phyloP scores from a whole-genome alignment of 1,140 invertebrate genomes.

The Dendroctonus ponderosae region DNA sequence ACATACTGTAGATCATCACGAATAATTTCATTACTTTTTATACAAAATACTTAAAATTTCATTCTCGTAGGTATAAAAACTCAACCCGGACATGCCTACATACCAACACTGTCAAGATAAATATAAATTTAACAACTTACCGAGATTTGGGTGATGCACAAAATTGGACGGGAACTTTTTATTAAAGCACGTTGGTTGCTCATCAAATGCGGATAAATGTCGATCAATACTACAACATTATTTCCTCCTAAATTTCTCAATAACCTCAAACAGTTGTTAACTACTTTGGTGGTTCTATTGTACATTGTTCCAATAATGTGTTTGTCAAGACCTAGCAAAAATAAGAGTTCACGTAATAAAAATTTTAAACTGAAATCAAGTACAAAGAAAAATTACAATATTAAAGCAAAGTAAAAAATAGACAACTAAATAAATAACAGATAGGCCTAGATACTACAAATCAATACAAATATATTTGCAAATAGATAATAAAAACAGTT shows the following conservation, averaged over 20 bases:
- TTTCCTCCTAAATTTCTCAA: constrained; percentile 18
- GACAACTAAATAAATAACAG: too few species aligned
- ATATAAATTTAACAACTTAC: neutral
- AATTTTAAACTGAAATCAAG: neutral
- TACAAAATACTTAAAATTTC: too few species aligned
- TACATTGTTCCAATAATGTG: constrained; percentile 22
- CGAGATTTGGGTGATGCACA: constrained; percentile 25
- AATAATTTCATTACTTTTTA: too few species aligned
- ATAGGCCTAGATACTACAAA: too few species aligned
- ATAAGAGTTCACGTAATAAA: neutral
- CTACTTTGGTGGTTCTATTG: constrained; percentile 24
- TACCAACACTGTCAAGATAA: too few species aligned
- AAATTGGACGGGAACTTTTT: constrained; percentile 18
- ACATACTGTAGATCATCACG: too few species aligned
- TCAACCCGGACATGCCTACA: too few species aligned
- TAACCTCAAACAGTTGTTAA: constrained; percentile 15
- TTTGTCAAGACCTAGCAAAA: constrained; percentile 20
- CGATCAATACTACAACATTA: constrained; percentile 19
- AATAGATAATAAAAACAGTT: too few species aligned
- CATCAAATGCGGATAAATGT: constrained; percentile 22
- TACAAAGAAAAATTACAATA: too few species aligned
- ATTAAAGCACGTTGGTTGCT: constrained; percentile 1
- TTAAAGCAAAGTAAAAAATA: too few species aligned
- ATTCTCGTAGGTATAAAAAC: too few species aligned
- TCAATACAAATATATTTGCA: too few species aligned